Conservation (phyloP, 2,888 invertebrate genomes). For the Cryptocheilus praepositus region DNA sequence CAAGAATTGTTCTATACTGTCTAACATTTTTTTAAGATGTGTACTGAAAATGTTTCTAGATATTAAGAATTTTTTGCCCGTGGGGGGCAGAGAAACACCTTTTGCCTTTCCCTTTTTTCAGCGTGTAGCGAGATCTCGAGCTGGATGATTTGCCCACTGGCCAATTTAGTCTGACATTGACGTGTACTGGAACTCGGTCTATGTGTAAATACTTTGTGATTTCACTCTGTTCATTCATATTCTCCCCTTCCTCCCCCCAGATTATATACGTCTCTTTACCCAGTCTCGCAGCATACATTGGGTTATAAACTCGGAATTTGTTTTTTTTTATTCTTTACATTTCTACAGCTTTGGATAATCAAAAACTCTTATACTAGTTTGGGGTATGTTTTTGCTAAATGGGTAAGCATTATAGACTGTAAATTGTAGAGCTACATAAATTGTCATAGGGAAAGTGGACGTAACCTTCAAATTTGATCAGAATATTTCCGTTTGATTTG, state of each 20-base stretch:
- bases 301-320: constrained; percentile 38
- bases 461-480: constrained; percentile 54
- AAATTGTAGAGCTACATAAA: constrained; percentile 47
- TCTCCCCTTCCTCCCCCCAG: constrained; percentile 31
- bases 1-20: constrained; percentile 30
- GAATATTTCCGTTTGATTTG: too few relatives aligned
- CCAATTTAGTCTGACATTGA: constrained; percentile 47
- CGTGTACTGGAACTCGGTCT: constrained; percentile 41
- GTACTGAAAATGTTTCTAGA: constrained; percentile 54
- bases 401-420: constrained; percentile 64
- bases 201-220: constrained; percentile 62
- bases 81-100: constrained; percentile 44
- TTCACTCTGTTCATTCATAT: constrained; percentile 30
- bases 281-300: constrained; percentile 35
- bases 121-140: constrained; percentile 65
- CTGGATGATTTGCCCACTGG: constrained; percentile 61
- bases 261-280: constrained; percentile 29
- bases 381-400: constrained; percentile 57
- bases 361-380: constrained; percentile 54
- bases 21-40: constrained; percentile 27
- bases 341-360: constrained; percentile 64
- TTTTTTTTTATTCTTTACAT: constrained; percentile 44
- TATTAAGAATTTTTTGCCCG: constrained; percentile 57
- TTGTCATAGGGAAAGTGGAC: constrained; percentile 51
- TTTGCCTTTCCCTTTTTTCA: constrained; percentile 63